Evolutionary conservation across 2,113 vertebrate species (phyloP).

Genomic region (Podilymbus podiceps): DNA sequence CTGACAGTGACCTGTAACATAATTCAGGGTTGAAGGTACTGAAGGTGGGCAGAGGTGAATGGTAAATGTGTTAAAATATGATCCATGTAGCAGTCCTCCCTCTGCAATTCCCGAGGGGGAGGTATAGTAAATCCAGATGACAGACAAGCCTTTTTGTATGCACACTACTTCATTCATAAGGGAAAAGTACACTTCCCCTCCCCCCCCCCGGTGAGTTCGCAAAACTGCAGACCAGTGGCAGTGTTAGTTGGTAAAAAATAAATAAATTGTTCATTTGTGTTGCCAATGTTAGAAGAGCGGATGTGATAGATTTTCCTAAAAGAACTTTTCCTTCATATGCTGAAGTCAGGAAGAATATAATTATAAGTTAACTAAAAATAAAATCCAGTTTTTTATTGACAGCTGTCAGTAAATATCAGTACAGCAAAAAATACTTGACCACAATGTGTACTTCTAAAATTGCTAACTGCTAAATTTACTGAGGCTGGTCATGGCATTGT

Average conservation of each 20-base stretch:
- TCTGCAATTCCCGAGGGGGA: neutral
- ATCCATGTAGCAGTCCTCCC: neutral
- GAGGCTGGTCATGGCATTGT: neutral
- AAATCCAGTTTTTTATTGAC: slow-evolving; percentile 11
- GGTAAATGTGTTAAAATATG: neutral
- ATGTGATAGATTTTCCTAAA: slow-evolving; percentile 12
- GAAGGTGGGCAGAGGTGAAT: neutral
- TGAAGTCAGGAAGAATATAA: slow-evolving; percentile 2
- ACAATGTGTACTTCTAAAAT: neutral
- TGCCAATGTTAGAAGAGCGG: neutral
- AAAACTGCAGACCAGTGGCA: neutral
- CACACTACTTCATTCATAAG: neutral
- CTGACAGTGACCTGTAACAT: neutral
- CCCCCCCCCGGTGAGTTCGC: neutral
- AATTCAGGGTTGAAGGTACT: neutral
- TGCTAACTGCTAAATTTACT: neutral
- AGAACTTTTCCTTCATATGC: neutral
- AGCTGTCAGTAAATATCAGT: neutral
- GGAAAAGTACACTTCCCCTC: neutral
- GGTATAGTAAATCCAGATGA: neutral
- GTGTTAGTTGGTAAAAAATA: neutral
- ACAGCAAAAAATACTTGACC: neutral
- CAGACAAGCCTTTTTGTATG: neutral
- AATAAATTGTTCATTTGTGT: neutral
- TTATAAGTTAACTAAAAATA: slow-evolving; percentile 16